Evolutionary conservation across 2,113 vertebrate genomes (phyloP).

Genomic region (Balaeniceps rex): DNA sequence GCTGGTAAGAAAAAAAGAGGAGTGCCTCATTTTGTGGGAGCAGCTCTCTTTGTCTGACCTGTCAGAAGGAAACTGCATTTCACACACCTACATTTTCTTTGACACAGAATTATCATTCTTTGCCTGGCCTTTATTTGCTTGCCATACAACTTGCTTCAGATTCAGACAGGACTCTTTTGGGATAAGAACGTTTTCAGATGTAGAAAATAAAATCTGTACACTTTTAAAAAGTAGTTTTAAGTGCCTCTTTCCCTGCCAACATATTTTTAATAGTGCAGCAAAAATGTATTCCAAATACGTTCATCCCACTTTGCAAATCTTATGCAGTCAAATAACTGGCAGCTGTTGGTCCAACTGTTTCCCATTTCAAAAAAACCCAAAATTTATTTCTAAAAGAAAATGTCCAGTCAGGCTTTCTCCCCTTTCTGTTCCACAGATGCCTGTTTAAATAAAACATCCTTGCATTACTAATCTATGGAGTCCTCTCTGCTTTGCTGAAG

Average conservation of each 20-base stretch:
- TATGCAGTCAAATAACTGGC: constrained; percentile 22
- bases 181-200: not conserved
- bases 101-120: not conserved
- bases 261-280: constrained; percentile 4
- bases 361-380: not conserved
- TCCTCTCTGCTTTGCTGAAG: not conserved
- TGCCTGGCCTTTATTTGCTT: not conserved
- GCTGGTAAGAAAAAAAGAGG: not conserved
- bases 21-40: not conserved
- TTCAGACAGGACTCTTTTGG: not conserved
- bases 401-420: not conserved
- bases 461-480: not conserved
- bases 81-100: not conserved
- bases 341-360: constrained; percentile 35
- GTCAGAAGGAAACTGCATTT: not conserved
- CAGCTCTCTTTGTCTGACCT: not conserved
- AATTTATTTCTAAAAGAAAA: constrained; percentile 33
- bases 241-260: not conserved
- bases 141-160: not conserved
- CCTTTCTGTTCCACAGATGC: constrained; percentile 8
- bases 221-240: not conserved
- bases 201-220: not conserved
- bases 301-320: constrained; percentile 22
- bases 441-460: constrained; percentile 14
- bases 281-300: constrained; percentile 5